Conservation (phyloP, 2,113 vertebrate species). For the Poecile atricapillus region DNA sequence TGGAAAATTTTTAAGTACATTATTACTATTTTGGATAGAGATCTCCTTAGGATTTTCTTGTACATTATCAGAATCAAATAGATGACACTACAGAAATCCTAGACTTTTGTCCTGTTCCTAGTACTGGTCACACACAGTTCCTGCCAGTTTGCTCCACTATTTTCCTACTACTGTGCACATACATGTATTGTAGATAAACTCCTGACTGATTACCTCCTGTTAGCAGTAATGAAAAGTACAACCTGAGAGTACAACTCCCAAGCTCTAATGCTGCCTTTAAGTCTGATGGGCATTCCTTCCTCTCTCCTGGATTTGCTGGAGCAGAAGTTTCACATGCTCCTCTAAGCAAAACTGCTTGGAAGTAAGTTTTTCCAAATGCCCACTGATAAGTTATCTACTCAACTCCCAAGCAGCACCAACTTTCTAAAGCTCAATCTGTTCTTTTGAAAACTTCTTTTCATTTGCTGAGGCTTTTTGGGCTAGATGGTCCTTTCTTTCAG, state of each 20-base stretch:
- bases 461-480: neutral
- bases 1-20: neutral
- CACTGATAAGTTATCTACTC: neutral
- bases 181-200: neutral
- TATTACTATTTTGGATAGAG: neutral
- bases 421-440: neutral
- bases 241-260: neutral
- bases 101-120: neutral
- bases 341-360: neutral
- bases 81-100: neutral
- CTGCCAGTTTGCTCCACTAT: neutral
- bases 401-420: neutral
- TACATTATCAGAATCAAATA: neutral
- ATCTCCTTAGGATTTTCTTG: neutral
- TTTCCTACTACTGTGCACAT: neutral
- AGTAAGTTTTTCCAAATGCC: neutral
- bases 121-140: neutral
- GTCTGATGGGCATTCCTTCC: neutral
- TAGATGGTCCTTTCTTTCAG: neutral
- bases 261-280: neutral
- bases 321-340: neutral
- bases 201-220: neutral
- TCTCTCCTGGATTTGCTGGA: neutral
- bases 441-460: neutral
- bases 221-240: neutral